These are phyloP conservation scores for Aphidoletes aphidimyza DNA, from an alignment of 2,888 invertebrate genomes.

Conservation along the genomic window DNA sequence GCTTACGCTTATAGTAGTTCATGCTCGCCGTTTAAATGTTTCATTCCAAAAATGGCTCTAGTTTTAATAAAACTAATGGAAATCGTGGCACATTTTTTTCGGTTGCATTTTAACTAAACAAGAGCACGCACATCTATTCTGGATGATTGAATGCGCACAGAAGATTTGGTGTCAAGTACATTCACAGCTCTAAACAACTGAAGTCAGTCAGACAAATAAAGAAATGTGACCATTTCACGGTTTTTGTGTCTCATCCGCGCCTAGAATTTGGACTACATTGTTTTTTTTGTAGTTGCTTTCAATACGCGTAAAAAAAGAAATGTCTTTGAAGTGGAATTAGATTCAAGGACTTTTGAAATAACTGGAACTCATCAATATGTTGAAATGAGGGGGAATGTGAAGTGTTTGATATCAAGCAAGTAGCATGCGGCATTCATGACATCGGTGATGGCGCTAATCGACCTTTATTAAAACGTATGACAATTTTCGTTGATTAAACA, in stretches of 20 bases:
- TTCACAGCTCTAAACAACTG: neutral
- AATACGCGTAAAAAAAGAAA: neutral
- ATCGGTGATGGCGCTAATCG: neutral
- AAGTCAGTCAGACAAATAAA: neutral
- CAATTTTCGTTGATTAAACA: slow-evolving; percentile 8
- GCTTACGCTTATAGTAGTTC: neutral
- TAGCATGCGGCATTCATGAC: neutral
- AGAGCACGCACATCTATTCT: slow-evolving; percentile 15
- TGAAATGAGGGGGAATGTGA: neutral
- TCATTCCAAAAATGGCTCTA: neutral
- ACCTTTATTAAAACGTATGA: neutral
- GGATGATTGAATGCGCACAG: neutral
- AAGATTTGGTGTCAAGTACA: slow-evolving; percentile 35
- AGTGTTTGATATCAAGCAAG: neutral
- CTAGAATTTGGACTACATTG: neutral
- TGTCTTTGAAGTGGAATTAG: neutral
- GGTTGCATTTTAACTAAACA: neutral
- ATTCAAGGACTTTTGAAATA: slow-evolving; percentile 5
- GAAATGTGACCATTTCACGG: neutral
- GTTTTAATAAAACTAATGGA: slow-evolving; percentile 48
- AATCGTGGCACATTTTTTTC: neutral
- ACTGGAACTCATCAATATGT: neutral
- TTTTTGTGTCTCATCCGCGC: neutral
- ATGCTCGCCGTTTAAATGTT: neutral
- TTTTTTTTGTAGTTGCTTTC: neutral